These are phyloP conservation scores for Amblyjoppa fuscipennis DNA, from an alignment of 2,888 invertebrate genomes.

Conservation along the genomic window DNA sequence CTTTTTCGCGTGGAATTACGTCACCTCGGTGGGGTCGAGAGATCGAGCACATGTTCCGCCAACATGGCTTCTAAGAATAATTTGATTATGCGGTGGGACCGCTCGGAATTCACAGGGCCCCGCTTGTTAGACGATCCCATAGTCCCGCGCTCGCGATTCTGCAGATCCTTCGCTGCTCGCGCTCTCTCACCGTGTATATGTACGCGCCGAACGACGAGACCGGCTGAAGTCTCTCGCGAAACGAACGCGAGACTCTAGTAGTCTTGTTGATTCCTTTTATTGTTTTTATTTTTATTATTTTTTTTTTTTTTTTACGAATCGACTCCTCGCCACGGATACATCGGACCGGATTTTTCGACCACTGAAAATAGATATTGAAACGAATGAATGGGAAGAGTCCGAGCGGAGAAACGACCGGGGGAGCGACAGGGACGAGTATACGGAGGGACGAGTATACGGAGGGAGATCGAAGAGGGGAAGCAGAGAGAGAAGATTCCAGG, in stretches of 20 bases:
- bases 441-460: conserved; percentile 21
- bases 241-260: conserved; percentile 59
- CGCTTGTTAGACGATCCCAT: conserved; percentile 72
- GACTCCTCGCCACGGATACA: conserved; percentile 66
- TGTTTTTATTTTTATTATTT: conserved; percentile 26
- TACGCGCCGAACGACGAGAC: conserved; percentile 55
- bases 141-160: conserved; percentile 59
- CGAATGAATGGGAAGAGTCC: conserved; percentile 68
- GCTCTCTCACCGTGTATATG: conserved; percentile 34
- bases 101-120: conserved; percentile 76
- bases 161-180: conserved; percentile 29
- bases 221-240: conserved; percentile 63
- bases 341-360: conserved; percentile 70
- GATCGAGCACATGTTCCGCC: conserved; percentile 76
- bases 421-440: conserved; percentile 42
- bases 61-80: conserved; percentile 78
- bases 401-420: conserved; percentile 32
- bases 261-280: conserved; percentile 50
- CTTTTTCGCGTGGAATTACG: conserved; percentile 71
- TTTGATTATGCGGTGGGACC: conserved; percentile 79
- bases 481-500: conserved; percentile 52
- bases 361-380: conserved; percentile 73
- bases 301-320: conserved; percentile 47
- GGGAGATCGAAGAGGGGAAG: conserved; percentile 34
- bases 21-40: conserved; percentile 64